Percentiles rank a stretch among this genome's conserved stretches.
These are phyloP conservation scores for Noctuana brunneofusca DNA, from an alignment of 2,888 invertebrate genomes.

Conservation along the genomic window DNA sequence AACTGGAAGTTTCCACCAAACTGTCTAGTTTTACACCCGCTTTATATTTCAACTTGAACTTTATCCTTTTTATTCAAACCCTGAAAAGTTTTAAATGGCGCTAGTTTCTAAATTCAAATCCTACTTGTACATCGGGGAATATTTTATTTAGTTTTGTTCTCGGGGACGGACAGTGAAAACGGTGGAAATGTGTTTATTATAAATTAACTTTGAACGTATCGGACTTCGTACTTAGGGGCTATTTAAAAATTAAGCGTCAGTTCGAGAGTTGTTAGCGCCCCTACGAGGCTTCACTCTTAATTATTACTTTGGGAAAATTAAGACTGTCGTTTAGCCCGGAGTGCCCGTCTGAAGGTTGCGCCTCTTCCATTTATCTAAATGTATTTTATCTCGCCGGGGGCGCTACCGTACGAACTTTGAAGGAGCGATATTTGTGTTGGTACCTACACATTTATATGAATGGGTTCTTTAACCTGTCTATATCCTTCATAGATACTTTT, in stretches of 20 bases:
- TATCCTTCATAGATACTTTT: background rate
- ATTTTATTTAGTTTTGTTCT: constrained; percentile 4
- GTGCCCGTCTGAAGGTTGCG: constrained; percentile 73
- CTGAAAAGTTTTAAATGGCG: constrained; percentile 14
- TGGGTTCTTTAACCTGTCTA: constrained; percentile 11
- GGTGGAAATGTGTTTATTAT: constrained; percentile 50
- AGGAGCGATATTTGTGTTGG: constrained; percentile 3
- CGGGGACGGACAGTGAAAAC: background rate
- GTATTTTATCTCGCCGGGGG: constrained; percentile 77
- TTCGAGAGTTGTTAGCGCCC: constrained; percentile 63
- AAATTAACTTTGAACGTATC: constrained; percentile 77
- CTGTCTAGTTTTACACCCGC: constrained; percentile 45
- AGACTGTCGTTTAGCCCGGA: constrained; percentile 80
- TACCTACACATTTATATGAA: constrained; percentile 10
- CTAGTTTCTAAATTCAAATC: constrained; percentile 11
- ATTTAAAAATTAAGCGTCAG: constrained; percentile 79
- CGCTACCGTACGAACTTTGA: constrained; percentile 40
- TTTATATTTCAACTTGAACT: constrained; percentile 39
- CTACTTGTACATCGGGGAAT: background rate
- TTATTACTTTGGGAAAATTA: constrained; percentile 84
- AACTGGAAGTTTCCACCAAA: constrained; percentile 44
- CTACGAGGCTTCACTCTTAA: constrained; percentile 80
- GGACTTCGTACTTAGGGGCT: constrained; percentile 78
- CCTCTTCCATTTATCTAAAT: constrained; percentile 79
- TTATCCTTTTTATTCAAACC: constrained; percentile 29